phyloP scores from a whole-genome alignment of 2,797 vertebrate genomes.

The Hippocampus kuda region DNA sequence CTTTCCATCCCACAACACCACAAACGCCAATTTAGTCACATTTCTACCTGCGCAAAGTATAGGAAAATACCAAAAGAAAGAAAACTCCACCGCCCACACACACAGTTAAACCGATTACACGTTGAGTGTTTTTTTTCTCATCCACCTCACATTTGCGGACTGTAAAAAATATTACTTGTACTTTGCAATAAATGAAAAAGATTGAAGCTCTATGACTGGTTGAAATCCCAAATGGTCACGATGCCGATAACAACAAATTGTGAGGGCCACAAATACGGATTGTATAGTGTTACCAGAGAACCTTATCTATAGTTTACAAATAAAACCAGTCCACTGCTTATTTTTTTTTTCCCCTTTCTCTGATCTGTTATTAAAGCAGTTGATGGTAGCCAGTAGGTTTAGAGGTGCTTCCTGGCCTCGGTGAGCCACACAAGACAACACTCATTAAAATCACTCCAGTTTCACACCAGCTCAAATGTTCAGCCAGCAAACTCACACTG shows the following conservation, averaged over 20 bases:
- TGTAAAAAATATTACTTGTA: background rate
- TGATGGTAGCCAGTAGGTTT: background rate
- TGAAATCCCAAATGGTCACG: background rate
- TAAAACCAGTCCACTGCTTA: background rate
- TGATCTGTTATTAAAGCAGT: constrained; percentile 1
- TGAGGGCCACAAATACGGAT: background rate
- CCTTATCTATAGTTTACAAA: background rate
- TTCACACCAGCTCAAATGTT: constrained; percentile 8
- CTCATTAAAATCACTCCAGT: constrained; percentile 4
- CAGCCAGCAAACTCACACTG: constrained; percentile 1
- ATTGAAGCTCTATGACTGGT: background rate
- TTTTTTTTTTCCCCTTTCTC: background rate
- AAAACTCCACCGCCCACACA: no score
- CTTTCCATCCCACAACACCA: no score
- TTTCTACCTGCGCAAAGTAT: no score
- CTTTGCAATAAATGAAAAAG: background rate
- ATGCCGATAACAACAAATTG: background rate
- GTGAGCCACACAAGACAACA: background rate
- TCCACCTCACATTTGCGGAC: background rate
- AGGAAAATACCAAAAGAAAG: no score
- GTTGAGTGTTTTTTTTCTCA: no score
- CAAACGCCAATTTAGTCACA: no score
- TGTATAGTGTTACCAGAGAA: background rate
- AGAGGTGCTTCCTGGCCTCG: constrained; percentile 6
- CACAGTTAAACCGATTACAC: no score